Percentiles rank a stretch among this genome's conserved stretches.
Conservation (phyloP, 2,888 invertebrate species). For the Tipula lateralis region DNA sequence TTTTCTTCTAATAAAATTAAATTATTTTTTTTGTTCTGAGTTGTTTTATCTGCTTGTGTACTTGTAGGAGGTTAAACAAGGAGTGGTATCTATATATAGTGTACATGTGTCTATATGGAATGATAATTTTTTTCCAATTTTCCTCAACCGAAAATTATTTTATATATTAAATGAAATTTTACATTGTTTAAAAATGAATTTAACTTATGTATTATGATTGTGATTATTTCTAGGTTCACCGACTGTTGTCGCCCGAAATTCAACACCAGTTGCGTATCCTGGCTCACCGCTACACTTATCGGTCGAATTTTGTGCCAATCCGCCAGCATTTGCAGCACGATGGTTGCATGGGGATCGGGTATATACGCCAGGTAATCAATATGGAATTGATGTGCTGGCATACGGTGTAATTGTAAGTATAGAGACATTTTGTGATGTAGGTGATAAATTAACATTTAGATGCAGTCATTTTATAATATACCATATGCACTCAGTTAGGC, state of each 20-base stretch:
- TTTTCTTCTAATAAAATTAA: neutral
- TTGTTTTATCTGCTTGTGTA: neutral
- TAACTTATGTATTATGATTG: neutral
- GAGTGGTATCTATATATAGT: too few species aligned
- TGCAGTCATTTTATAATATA: too few species aligned
- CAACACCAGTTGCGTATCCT: constrained; percentile 63
- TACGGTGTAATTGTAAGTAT: constrained; percentile 48
- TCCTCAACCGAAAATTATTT: neutral
- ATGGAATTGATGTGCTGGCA: constrained; percentile 48
- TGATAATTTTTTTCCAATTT: neutral
- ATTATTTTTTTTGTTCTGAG: neutral
- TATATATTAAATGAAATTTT: neutral
- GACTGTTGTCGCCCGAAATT: constrained; percentile 59
- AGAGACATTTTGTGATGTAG: neutral
- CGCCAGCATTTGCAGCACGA: constrained; percentile 52
- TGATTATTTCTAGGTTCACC: constrained; percentile 55
- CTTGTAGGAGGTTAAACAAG: neutral
- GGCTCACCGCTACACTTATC: constrained; percentile 64
- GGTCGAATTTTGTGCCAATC: constrained; percentile 74
- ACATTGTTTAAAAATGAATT: neutral
- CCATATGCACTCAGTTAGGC: too few species aligned
- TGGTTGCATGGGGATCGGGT: constrained; percentile 50
- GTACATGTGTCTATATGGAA: neutral
- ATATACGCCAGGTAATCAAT: constrained; percentile 50
- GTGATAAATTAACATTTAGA: neutral